Conservation (phyloP, 2,113 vertebrate genomes). For the Otis tarda region DNA sequence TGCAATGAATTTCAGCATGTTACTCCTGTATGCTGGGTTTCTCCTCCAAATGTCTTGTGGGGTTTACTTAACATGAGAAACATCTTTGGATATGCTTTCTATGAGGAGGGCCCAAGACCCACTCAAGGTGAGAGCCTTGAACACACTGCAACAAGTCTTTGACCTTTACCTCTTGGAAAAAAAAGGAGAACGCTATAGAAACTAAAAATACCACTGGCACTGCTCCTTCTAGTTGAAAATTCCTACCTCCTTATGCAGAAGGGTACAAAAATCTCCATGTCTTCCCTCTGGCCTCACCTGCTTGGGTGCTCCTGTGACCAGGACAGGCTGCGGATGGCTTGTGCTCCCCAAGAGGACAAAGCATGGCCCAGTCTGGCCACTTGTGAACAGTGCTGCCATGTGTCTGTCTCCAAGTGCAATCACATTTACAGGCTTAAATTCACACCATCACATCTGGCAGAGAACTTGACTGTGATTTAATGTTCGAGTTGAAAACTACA, state of each 20-base stretch:
- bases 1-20: neutral
- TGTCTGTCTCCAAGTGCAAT: neutral
- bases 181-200: neutral
- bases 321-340: neutral
- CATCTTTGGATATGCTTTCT: neutral
- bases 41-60: neutral
- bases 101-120: neutral
- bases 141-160: neutral
- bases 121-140: neutral
- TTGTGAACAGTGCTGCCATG: accelerated
- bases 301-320: accelerated
- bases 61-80: neutral
- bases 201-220: neutral
- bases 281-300: neutral
- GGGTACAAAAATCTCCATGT: neutral
- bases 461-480: neutral
- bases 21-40: neutral
- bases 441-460: neutral
- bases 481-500: neutral
- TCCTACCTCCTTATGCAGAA: neutral
- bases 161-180: neutral
- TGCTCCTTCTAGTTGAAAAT: neutral
- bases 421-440: neutral
- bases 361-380: no score
- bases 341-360: neutral